Conservation (phyloP, 2,113 vertebrate genomes). For the Parotia lawesii region DNA sequence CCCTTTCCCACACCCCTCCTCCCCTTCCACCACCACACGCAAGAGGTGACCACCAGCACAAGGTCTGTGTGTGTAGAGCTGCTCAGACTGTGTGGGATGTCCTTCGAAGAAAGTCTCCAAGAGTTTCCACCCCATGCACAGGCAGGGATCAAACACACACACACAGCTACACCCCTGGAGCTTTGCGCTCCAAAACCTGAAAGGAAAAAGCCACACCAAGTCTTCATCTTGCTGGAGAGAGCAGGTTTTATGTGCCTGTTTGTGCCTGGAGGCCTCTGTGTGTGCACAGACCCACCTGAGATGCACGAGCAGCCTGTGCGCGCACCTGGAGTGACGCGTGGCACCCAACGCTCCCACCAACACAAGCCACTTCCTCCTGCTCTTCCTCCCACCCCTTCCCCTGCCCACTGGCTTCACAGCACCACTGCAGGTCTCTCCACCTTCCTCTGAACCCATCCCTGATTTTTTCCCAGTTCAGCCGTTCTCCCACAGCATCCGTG, state of each 20-base stretch:
- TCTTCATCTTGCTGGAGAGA: neutral
- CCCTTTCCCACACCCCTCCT: neutral
- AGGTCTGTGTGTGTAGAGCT: neutral
- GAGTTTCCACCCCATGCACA: neutral
- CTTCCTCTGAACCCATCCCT: constrained; percentile 51
- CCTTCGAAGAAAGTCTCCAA: neutral
- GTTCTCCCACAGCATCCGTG: fast-evolving
- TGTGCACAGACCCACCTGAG: neutral
- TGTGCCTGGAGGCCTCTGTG: neutral
- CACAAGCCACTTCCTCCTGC: neutral
- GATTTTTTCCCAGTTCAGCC: neutral
- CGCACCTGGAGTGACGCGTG: fast-evolving
- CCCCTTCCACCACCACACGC: neutral
- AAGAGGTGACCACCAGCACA: neutral
- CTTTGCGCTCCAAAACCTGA: neutral
- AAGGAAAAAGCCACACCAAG: neutral
- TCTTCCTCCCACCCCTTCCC: neutral
- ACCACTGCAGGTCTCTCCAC: neutral
- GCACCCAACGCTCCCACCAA: constrained; percentile 1
- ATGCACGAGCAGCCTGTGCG: fast-evolving
- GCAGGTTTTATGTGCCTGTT: fast-evolving
- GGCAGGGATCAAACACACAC: neutral
- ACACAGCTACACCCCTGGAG: neutral
- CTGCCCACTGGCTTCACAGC: constrained; percentile 6
- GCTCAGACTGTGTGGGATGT: fast-evolving